These are phyloP conservation scores for Mimachlamys varia DNA, from an alignment of 2,888 invertebrate species.

Conservation along the genomic window DNA sequence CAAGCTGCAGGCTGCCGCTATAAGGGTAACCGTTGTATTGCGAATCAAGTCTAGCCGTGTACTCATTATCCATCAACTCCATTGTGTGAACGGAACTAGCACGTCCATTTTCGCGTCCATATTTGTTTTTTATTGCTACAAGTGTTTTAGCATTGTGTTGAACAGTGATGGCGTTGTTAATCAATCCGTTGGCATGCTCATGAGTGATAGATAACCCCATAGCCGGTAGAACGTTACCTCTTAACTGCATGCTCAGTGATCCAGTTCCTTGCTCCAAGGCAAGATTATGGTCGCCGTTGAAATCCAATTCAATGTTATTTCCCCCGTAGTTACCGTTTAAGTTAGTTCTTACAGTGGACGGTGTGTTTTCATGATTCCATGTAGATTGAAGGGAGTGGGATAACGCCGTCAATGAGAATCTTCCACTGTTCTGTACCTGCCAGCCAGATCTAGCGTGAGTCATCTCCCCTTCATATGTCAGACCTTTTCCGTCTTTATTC, in stretches of 20 bases:
- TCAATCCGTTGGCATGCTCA: slow-evolving; percentile 57
- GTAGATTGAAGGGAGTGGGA: slow-evolving; percentile 53
- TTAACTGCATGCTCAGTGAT: slow-evolving; percentile 57
- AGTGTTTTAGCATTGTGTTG: slow-evolving; percentile 52
- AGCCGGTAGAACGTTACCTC: slow-evolving; percentile 57
- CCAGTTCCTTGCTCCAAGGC: slow-evolving; percentile 48
- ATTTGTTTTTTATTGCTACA: slow-evolving; percentile 55
- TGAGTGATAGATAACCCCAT: slow-evolving; percentile 61
- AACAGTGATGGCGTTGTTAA: slow-evolving; percentile 54
- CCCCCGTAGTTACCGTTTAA: slow-evolving; percentile 57
- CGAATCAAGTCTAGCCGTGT: background rate
- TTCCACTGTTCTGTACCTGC: slow-evolving; percentile 63
- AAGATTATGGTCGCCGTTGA: slow-evolving; percentile 58
- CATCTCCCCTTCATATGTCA: slow-evolving; percentile 58
- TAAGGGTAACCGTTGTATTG: slow-evolving; percentile 57
- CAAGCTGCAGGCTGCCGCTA: slow-evolving; percentile 61
- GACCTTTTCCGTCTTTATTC: slow-evolving; percentile 54
- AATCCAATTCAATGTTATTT: slow-evolving; percentile 51
- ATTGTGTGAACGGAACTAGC: slow-evolving; percentile 52
- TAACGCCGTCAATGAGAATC: slow-evolving; percentile 60
- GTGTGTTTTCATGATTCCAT: slow-evolving; percentile 66
- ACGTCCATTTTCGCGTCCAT: slow-evolving; percentile 49
- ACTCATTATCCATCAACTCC: background rate
- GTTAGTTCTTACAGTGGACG: slow-evolving; percentile 54
- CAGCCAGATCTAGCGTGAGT: slow-evolving; percentile 55